These are phyloP conservation scores for Cyanistes caeruleus DNA, from an alignment of 2,113 vertebrate species.

Conservation along the genomic window DNA sequence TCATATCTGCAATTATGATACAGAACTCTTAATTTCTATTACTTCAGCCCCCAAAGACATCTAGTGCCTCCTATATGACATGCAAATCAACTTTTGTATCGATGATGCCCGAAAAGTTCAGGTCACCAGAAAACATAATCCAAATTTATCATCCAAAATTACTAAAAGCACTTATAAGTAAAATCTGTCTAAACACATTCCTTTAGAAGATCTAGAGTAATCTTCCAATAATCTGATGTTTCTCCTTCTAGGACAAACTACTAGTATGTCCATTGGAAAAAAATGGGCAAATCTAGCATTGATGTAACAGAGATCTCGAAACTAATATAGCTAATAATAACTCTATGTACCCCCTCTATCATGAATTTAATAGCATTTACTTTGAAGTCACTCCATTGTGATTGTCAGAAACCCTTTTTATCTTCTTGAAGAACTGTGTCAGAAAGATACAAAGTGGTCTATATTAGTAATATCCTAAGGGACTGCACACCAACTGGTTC, in stretches of 20 bases:
- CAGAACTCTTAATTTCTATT: not conserved
- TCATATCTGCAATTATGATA: not conserved
- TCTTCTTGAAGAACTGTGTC: not conserved
- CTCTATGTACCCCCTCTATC: not conserved
- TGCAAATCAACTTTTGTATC: not conserved
- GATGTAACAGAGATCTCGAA: not conserved
- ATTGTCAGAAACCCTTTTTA: not conserved
- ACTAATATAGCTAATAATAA: not conserved
- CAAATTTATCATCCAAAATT: not conserved
- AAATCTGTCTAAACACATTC: not conserved
- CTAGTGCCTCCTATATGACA: not conserved
- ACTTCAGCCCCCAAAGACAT: not conserved
- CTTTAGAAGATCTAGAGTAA: not conserved
- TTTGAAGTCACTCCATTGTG: not conserved
- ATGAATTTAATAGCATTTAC: not conserved
- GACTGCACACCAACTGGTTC: not conserved
- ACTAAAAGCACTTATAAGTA: not conserved
- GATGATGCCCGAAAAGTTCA: not conserved
- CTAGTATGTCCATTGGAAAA: not conserved
- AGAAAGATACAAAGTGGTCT: not conserved
- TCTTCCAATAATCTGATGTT: not conserved
- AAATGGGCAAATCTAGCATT: not conserved
- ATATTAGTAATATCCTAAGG: not conserved
- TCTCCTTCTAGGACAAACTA: not conserved
- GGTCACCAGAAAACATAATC: not conserved